Conservation (phyloP, 2,888 invertebrate genomes). For the Meloe dianella region DNA sequence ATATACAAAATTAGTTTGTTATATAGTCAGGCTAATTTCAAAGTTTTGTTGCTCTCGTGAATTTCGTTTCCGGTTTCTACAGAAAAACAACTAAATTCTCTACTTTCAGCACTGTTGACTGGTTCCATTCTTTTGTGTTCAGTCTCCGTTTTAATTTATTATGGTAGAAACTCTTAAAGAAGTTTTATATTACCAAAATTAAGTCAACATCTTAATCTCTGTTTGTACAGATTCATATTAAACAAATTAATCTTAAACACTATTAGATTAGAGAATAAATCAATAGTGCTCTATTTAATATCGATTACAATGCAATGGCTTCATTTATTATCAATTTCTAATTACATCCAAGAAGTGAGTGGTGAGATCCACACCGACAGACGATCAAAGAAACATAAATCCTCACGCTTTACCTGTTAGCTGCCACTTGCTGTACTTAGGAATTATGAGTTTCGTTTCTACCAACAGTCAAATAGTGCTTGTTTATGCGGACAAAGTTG, state of each 20-base stretch:
- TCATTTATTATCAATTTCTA: no score
- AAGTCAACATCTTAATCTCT: neutral
- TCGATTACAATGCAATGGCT: no score
- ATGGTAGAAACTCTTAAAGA: neutral
- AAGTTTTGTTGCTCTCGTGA: neutral
- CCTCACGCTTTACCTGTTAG: no score
- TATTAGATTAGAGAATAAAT: neutral
- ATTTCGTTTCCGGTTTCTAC: neutral
- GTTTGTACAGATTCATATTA: neutral
- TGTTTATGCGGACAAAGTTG: neutral
- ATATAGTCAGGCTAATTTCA: neutral
- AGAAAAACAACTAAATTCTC: conserved; percentile 3
- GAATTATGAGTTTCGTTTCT: no score
- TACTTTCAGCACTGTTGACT: neutral
- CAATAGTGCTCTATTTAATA: neutral
- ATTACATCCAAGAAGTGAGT: no score
- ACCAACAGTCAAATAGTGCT: neutral
- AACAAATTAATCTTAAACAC: neutral
- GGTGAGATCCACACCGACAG: no score
- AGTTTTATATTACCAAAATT: neutral
- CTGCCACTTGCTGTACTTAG: no score
- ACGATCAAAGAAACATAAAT: no score
- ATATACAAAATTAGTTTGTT: neutral
- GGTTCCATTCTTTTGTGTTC: neutral
- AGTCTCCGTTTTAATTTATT: neutral